phyloP scores from a whole-genome alignment of 1,140 invertebrate genomes.

The Apis mellifera region DNA sequence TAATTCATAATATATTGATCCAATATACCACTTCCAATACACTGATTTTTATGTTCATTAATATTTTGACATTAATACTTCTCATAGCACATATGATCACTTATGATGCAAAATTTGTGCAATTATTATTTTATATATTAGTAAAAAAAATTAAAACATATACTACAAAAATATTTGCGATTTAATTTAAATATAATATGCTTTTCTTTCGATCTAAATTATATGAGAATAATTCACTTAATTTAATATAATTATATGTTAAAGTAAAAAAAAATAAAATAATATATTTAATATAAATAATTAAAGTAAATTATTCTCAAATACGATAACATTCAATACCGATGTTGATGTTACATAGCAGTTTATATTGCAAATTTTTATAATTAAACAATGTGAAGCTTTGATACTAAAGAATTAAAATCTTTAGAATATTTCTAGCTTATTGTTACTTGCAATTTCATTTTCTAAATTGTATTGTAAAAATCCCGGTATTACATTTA shows the following conservation, averaged over 20 bases:
- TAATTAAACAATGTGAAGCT: background rate
- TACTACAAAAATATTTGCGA: background rate
- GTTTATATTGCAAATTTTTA: background rate
- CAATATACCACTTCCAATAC: background rate
- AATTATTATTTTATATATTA: background rate
- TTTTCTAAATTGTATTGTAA: background rate
- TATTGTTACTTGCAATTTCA: background rate
- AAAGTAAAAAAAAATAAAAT: background rate
- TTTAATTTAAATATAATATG: constrained; percentile 11
- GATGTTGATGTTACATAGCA: background rate
- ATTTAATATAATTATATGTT: background rate
- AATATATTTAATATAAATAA: too few relatives aligned
- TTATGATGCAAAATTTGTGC: background rate
- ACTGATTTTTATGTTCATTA: background rate
- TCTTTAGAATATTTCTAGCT: background rate
- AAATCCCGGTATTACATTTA: constrained; percentile 2
- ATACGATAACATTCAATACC: background rate
- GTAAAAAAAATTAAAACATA: background rate
- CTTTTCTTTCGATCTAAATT: background rate
- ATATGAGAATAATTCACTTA: constrained; percentile 22
- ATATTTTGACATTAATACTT: background rate
- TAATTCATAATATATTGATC: background rate
- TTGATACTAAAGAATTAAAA: background rate
- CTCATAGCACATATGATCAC: background rate
- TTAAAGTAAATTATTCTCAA: constrained; percentile 12